A percentile compares a stretch with the other conserved stretches of the same genome.
phyloP scores from a whole-genome alignment of 2,113 vertebrate species.

The Oryzias melastigma region DNA sequence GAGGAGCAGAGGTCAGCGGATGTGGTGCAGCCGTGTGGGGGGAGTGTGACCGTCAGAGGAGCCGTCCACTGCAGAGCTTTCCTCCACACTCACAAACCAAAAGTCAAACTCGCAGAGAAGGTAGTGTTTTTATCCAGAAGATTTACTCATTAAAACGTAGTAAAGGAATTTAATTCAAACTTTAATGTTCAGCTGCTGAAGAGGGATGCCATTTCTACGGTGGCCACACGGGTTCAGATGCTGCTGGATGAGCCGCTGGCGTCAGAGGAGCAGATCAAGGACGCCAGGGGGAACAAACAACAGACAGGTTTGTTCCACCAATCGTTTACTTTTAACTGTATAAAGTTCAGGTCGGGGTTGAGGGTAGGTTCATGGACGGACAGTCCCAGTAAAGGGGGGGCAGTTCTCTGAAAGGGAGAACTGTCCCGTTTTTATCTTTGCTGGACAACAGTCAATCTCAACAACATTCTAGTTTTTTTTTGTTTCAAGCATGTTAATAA shows the following conservation, averaged over 20 bases:
- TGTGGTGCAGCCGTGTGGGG: constrained; percentile 80
- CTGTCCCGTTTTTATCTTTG: not conserved
- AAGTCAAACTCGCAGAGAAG: constrained; percentile 85
- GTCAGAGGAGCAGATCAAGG: constrained; percentile 64
- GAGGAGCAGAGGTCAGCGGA: constrained; percentile 70
- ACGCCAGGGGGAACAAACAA: constrained; percentile 13
- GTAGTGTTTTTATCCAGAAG: constrained; percentile 53
- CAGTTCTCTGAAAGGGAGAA: not conserved
- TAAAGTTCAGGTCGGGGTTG: constrained; percentile 11
- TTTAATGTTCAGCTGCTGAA: constrained; percentile 82
- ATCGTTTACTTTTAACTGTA: not conserved
- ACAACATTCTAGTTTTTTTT: too few relatives aligned
- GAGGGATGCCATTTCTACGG: constrained; percentile 88
- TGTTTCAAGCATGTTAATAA: too few relatives aligned
- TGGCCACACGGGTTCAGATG: constrained; percentile 88
- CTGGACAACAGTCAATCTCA: too few relatives aligned
- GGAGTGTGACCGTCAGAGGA: constrained; percentile 83
- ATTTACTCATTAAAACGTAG: not conserved
- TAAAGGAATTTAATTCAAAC: not conserved
- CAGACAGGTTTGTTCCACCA: constrained; percentile 33
- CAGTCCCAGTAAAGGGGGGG: constrained; percentile 1
- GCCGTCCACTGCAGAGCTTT: constrained; percentile 86
- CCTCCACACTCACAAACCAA: constrained; percentile 87
- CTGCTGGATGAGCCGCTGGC: constrained; percentile 87
- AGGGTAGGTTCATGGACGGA: not conserved